Conservation (phyloP, 2,888 invertebrate species). For the Poecilus cupreus region DNA sequence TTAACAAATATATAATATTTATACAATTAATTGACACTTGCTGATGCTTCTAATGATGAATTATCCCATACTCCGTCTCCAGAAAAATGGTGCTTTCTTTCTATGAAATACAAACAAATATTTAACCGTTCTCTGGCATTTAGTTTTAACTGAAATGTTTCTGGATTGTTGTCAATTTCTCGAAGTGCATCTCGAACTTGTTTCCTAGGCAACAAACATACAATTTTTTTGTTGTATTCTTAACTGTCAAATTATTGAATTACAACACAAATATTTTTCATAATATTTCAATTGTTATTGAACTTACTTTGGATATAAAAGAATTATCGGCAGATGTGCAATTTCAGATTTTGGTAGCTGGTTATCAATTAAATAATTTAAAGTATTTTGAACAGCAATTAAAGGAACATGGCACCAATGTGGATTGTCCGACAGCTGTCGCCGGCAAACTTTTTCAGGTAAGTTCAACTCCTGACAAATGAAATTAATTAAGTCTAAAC, state of each 20-base stretch:
- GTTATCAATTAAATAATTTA: conserved; percentile 74
- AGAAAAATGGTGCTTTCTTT: conserved; percentile 83
- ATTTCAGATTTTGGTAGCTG: conserved; percentile 76
- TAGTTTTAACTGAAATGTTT: conserved; percentile 62
- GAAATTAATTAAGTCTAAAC: conserved; percentile 72
- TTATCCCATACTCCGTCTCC: conserved; percentile 83
- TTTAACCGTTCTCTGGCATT: conserved; percentile 75
- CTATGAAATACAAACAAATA: conserved; percentile 82
- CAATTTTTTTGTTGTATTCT: too few species aligned
- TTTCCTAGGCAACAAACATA: conserved; percentile 65
- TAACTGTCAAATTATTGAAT: too few species aligned
- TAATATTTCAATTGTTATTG: conserved; percentile 62
- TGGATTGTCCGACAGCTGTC: conserved; percentile 76
- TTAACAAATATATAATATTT: neutral
- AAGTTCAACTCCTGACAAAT: conserved; percentile 70
- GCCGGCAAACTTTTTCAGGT: conserved; percentile 67
- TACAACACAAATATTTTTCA: too few species aligned
- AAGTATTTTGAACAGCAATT: conserved; percentile 76
- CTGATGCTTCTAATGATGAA: neutral
- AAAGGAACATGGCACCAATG: conserved; percentile 80
- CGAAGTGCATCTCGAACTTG: conserved; percentile 66
- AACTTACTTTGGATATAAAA: conserved; percentile 82
- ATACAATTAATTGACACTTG: conserved; percentile 27
- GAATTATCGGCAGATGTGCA: conserved; percentile 77
- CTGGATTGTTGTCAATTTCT: conserved; percentile 63